Evolutionary conservation across 2,888 invertebrate species (phyloP), one percentile per base, ranked within the genome.

Genomic region (Drosophila prolongata): DNA sequence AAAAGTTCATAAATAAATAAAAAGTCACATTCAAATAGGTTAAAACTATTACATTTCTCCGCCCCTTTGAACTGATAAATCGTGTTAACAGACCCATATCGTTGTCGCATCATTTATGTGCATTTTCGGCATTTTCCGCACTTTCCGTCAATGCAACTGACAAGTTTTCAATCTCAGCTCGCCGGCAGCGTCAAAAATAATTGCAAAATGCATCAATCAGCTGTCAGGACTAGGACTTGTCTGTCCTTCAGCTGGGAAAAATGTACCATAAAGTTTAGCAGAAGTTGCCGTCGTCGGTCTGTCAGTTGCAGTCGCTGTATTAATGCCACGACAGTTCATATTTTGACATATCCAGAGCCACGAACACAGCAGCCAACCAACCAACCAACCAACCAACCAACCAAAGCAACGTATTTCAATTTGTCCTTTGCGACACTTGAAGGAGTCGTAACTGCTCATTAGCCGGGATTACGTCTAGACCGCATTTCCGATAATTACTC

Each of bases 141-240:
- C 46, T 65, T 46, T 44, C 40, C 58, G 50, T 64, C 87, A 84
- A 77, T 84, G 89, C 87, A 78, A 84, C 85, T 84, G 83, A 84
- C 83, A 84, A 84, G 87, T 84, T 84, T 84, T 84, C 83, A 84
- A 84, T 84, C 83, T 89, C 78, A 62, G 72, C 73, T 54, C 60
- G 70, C 64, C 61, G 69, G 59, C 67, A 58, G 85, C 87, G 88
- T 87, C 87, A 87, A 75, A 85, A 87, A 85, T 85, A 85, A 85
- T 85, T 85, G 85, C 89, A 79, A 85, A 85, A 89, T 89, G 89
- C 85, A 85, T 85, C 89, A 87, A 85, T 85, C 85, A 89, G 77
- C 68, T 87, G 89, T 81, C 88, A 89, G 70, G 47, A 65, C 27
- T 60, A 49, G 68, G 71, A 50, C 67, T 75, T 69, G 75, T 70